Evolutionary conservation across 2,888 invertebrate species (phyloP).

Genomic region (Buathra laborator): DNA sequence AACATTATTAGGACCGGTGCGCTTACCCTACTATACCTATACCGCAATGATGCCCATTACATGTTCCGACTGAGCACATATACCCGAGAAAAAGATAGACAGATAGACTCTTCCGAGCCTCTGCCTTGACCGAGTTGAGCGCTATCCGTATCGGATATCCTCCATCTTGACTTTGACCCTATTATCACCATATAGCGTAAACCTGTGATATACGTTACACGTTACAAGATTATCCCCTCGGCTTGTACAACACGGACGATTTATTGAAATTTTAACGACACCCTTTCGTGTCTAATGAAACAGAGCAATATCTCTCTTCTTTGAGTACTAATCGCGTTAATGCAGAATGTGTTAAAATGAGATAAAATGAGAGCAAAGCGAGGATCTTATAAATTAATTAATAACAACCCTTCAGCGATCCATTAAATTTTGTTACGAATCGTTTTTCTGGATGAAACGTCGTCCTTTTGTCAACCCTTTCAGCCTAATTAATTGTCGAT

Average conservation of each 20-base stretch:
- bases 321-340: not conserved
- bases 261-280: conserved; percentile 30
- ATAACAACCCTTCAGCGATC: no score
- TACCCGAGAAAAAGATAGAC: conserved; percentile 53
- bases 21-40: conserved; percentile 24
- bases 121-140: conserved; percentile 84
- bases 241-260: conserved; percentile 30
- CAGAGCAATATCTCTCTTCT: not conserved
- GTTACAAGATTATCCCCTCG: conserved; percentile 38
- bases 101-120: conserved; percentile 71
- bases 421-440: no score
- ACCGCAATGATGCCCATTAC: not conserved
- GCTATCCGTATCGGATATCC: conserved; percentile 83
- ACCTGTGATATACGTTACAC: conserved; percentile 50
- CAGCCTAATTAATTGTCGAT: no score
- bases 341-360: not conserved
- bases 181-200: conserved; percentile 74
- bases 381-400: no score
- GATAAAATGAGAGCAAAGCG: no score
- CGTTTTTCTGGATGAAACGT: no score
- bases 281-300: not conserved
- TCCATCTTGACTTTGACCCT: conserved; percentile 84
- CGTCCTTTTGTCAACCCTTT: no score
- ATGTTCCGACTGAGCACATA: conserved; percentile 57
- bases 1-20: conserved; percentile 3